These are phyloP conservation scores for Hydropsyche betteni DNA, from an alignment of 2,888 invertebrate species.

Conservation along the genomic window DNA sequence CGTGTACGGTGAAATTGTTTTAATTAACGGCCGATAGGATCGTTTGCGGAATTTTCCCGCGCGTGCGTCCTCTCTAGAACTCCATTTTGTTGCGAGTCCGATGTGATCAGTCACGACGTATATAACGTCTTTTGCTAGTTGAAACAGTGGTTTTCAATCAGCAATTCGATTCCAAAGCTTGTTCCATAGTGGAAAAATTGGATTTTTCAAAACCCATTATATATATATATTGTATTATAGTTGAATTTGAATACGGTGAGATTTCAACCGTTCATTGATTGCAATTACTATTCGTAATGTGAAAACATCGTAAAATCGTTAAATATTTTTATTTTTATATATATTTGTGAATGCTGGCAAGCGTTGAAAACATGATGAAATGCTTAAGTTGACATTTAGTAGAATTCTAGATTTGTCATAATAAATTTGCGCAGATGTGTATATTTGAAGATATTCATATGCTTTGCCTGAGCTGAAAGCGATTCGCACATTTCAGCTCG, in stretches of 20 bases:
- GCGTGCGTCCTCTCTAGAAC: no score
- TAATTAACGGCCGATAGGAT: no score
- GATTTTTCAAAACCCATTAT: neutral
- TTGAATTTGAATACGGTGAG: neutral
- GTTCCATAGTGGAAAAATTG: neutral
- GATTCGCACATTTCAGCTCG: neutral
- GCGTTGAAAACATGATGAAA: conserved; percentile 37
- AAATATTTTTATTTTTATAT: conserved; percentile 51
- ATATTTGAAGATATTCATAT: neutral
- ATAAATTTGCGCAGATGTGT: no score
- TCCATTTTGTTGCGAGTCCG: conserved; percentile 48
- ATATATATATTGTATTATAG: neutral
- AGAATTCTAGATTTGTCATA: neutral
- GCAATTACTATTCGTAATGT: neutral
- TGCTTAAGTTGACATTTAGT: neutral
- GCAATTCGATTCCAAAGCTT: conserved; percentile 30
- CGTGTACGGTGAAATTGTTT: no score
- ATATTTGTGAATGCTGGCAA: conserved; percentile 44
- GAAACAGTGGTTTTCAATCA: no score
- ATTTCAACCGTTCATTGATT: no score
- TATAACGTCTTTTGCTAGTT: neutral
- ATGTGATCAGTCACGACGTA: conserved; percentile 53
- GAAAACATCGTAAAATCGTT: neutral
- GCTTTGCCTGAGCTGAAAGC: conserved; percentile 29
- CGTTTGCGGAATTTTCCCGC: no score